Conservation (phyloP, 2,888 invertebrate genomes). For the Heteromyza rotundicornis region DNA sequence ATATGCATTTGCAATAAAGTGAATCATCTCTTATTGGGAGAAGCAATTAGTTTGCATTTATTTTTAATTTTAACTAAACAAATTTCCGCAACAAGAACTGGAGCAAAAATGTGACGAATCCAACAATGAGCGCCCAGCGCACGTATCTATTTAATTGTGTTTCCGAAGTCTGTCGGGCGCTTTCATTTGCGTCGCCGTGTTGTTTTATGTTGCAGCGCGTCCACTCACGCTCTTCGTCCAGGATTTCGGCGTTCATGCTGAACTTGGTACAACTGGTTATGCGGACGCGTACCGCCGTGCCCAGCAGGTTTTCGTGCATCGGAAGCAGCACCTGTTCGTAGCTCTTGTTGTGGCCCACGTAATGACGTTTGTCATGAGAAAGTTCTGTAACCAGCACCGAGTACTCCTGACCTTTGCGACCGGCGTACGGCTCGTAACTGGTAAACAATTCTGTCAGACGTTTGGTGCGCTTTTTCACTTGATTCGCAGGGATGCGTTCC, state of each 20-base stretch:
- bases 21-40: too few species aligned
- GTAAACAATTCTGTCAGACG: conserved; percentile 85
- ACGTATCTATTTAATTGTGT: conserved; percentile 31
- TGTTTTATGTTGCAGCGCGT: conserved; percentile 54
- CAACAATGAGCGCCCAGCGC: conserved; percentile 53
- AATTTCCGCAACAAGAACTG: conserved; percentile 29
- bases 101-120: conserved; percentile 59
- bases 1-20: background rate
- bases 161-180: conserved; percentile 13
- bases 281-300: conserved; percentile 80
- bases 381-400: conserved; percentile 90
- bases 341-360: conserved; percentile 92
- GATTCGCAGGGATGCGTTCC: conserved; percentile 80
- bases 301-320: conserved; percentile 77
- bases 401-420: conserved; percentile 67
- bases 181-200: conserved; percentile 41
- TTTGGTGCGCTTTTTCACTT: conserved; percentile 91
- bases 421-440: conserved; percentile 84
- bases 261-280: conserved; percentile 76
- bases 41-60: too few species aligned
- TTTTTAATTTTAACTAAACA: too few species aligned
- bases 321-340: conserved; percentile 94
- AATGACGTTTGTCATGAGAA: conserved; percentile 88
- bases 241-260: conserved; percentile 76
- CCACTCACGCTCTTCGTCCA: conserved; percentile 68